Base-by-base conservation (phyloP, 2,888 invertebrate species). In the Andrena hattorfiana region DNA sequence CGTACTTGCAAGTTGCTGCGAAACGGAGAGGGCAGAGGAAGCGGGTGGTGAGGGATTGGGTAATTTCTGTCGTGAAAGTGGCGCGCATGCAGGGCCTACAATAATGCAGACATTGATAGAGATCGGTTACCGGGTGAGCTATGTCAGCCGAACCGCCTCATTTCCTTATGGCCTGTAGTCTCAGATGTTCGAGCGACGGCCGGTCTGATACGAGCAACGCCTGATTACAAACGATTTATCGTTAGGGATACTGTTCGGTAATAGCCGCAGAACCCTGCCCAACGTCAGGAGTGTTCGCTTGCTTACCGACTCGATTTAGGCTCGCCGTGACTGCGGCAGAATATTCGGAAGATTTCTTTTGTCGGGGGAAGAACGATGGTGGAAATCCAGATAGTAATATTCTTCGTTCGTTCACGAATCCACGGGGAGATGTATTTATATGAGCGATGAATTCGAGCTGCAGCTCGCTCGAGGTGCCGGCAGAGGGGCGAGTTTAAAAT, bases 81-180 rank as follows among this genome's bases (percentile, higher is more conserved):
- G 71, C 63, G 67, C 63, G 69, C 75, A 66, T 77, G 77, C 68
- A 76, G 73, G 75, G 73, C 48, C 49, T 16, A 23, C 60, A 10
- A 72, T 81, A 85, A 87, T 62, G 69, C 64, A 79, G 85, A 76
- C 86, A 81, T 88, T 85, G 89, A 89, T 89, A 85, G 83, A 89
- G 83, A 81, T 84, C 60, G 42, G 83, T 84, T 80, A 77, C 42
- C 49, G 69, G 56, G 70, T 80, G 85, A 83, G 70, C 67, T 62
- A 76, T 81, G 81, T 67, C 67, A 70, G 48, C 64, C 75, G 74
- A 70, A 71, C 63, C 75, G 83, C 70, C 84, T 86, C 89, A 78
- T 89, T 88, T 89, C 87, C 89, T 88, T 87, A 73, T 30, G 63
- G 42, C 62, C 66, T 81, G 51, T 48, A 13, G 72, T 60, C 63